Evolutionary conservation across 2,888 invertebrate genomes (phyloP).

Genomic region (Oscheius onirici): DNA sequence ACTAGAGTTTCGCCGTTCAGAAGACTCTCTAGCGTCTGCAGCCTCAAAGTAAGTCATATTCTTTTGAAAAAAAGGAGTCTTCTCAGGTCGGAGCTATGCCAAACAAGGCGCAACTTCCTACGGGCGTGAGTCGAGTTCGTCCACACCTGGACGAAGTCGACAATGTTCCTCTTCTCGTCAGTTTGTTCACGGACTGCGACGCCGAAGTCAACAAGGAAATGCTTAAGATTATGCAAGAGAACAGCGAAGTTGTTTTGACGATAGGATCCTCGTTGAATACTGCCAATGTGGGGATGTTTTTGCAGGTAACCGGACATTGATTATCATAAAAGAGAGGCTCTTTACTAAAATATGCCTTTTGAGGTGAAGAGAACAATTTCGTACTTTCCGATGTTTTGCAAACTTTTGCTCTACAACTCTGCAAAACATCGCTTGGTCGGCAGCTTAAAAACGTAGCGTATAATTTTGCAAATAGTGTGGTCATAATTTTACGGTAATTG

Average conservation of each 20-base stretch:
- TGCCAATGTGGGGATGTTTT: conserved; percentile 88
- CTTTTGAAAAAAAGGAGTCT: background rate
- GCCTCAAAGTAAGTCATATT: conserved; percentile 21
- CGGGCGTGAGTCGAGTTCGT: conserved; percentile 94
- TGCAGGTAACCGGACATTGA: too few relatives aligned
- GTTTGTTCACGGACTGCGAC: conserved; percentile 95
- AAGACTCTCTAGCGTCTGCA: conserved; percentile 38
- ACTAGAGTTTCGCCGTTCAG: conserved; percentile 38
- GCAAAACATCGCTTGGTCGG: too few relatives aligned
- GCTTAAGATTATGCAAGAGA: conserved; percentile 90
- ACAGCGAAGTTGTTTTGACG: conserved; percentile 89
- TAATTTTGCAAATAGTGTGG: too few relatives aligned
- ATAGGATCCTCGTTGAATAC: conserved; percentile 90
- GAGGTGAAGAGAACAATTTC: too few relatives aligned
- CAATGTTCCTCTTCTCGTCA: conserved; percentile 95
- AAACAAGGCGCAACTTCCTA: conserved; percentile 78
- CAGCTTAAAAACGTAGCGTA: too few relatives aligned
- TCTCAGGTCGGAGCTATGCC: conserved; percentile 50
- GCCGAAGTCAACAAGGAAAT: conserved; percentile 89
- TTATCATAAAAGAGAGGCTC: too few relatives aligned
- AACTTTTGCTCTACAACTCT: too few relatives aligned
- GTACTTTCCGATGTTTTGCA: too few relatives aligned
- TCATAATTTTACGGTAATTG: too few relatives aligned
- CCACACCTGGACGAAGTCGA: conserved; percentile 79
- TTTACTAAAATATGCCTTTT: too few relatives aligned